These are phyloP conservation scores for Tribolium freemani DNA, from an alignment of 2,888 invertebrate species.

Conservation along the genomic window DNA sequence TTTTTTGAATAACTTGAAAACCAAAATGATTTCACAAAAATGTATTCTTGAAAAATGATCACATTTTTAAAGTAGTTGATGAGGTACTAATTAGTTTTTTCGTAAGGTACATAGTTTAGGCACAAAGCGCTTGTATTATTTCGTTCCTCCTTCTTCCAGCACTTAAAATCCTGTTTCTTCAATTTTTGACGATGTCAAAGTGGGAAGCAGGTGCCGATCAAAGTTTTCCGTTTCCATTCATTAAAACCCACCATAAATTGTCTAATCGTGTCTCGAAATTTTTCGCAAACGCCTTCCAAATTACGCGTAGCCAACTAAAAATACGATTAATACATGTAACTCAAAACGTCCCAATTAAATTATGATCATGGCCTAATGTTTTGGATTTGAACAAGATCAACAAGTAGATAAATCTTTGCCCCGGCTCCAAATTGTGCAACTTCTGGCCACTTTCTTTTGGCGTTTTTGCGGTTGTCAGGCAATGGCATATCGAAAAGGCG, in stretches of 20 bases:
- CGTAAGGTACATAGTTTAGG: no score
- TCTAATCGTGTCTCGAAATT: background rate
- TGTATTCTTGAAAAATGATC: no score
- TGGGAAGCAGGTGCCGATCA: no score
- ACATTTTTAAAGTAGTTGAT: no score
- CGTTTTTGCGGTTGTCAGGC: background rate
- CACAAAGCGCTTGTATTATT: no score
- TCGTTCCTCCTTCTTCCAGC: no score
- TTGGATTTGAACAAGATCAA: background rate
- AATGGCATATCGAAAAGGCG: conserved; percentile 6
- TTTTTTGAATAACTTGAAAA: no score
- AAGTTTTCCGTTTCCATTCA: background rate
- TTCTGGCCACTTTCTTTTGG: background rate
- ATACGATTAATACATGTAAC: background rate
- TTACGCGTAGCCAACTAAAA: background rate
- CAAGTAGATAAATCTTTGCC: background rate
- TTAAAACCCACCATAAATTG: background rate
- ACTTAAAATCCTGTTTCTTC: no score
- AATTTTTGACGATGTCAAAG: no score
- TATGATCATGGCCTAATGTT: background rate
- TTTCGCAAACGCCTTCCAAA: background rate
- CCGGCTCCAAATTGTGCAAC: background rate
- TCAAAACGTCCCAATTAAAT: background rate
- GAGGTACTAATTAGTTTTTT: no score
- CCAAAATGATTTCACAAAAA: no score